Base-by-base conservation (phyloP, 2,888 invertebrate species). In the Caenorhabditis sulstoni region DNA sequence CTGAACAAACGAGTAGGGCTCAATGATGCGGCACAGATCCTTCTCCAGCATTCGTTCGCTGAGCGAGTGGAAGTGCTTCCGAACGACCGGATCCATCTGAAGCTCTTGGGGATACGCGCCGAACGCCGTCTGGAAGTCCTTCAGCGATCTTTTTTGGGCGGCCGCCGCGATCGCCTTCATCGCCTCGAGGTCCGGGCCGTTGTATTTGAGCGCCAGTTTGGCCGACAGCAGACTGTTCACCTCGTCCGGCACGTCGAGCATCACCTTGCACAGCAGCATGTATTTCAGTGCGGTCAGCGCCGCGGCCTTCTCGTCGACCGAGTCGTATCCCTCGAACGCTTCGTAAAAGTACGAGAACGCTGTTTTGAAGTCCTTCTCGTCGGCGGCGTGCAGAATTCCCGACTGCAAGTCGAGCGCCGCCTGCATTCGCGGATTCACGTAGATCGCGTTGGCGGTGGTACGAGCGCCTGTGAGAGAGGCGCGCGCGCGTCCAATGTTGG, bases 281-380 rank as follows among this genome's bases (percentile, higher is more conserved):
- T 99, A 99, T 91, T 99, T 99, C 18, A 99, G 92, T n/a, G 96
- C 95, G 23, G 94, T 95, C 35, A 98, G 92, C 1, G 99, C 98
- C 91, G 95, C 96, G 4, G 94, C 93, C 89, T 94, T 94, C 79
- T 96, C 96, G 84, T 91, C 92, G 4, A 96, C 95, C 85, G 96
- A 96, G 91, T 97, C 97, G 91, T 96, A 97, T 86, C 84, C 85
- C 92, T 99, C 99, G 91, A 98, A 99, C 14, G 97, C 97, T 93
- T 99, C 99, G 91, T 98, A 99, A 91, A 99, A 99, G 91, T 99
- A 99, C 68, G 98, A 99, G 92, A 96, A 99, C 53, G 97, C 98
- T 73, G 99, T 99, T 93, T 99, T 99, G 91, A 99, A 99, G 91
- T 99, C 99, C 87, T 95, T 94, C 91, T 99, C 99, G 91, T 99